Conservation (phyloP, 2,797 vertebrate species). For the Urophycis tenuis region DNA sequence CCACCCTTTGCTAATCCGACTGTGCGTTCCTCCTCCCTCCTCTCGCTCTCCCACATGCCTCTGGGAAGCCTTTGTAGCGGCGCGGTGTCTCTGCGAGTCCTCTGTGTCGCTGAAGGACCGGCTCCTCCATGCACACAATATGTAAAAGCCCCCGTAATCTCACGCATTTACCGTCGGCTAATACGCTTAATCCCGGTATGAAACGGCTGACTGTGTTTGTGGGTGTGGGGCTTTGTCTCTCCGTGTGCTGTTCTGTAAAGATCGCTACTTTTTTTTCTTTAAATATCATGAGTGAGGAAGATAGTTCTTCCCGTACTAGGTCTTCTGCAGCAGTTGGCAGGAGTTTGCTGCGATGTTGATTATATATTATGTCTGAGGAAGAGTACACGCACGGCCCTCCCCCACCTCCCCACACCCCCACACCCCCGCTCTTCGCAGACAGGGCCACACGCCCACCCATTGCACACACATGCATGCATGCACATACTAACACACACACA, state of each 20-base stretch:
- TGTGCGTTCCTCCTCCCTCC: constrained; percentile 48
- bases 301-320: not conserved
- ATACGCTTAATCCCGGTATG: constrained; percentile 52
- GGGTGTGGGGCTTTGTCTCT: constrained; percentile 9
- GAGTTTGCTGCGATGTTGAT: not conserved
- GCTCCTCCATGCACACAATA: constrained; percentile 47
- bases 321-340: not conserved
- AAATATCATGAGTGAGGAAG: not conserved
- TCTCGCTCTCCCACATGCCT: constrained; percentile 63
- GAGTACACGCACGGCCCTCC: not conserved
- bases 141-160: constrained; percentile 51
- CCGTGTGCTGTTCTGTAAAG: not conserved
- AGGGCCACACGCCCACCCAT: constrained; percentile 5
- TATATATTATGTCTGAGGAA: constrained; percentile 6
- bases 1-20: constrained; percentile 57
- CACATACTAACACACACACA: constrained; percentile 15
- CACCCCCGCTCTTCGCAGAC: no score
- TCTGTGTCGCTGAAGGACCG: constrained; percentile 58
- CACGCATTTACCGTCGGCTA: constrained; percentile 50
- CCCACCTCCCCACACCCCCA: not conserved
- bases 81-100: constrained; percentile 60
- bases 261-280: constrained; percentile 4
- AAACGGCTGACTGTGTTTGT: constrained; percentile 32
- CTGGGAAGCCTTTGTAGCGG: constrained; percentile 64
- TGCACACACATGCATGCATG: constrained; percentile 23